These are phyloP conservation scores for Leptocoma aspasia DNA, from an alignment of 2,113 vertebrate genomes.

Conservation along the genomic window DNA sequence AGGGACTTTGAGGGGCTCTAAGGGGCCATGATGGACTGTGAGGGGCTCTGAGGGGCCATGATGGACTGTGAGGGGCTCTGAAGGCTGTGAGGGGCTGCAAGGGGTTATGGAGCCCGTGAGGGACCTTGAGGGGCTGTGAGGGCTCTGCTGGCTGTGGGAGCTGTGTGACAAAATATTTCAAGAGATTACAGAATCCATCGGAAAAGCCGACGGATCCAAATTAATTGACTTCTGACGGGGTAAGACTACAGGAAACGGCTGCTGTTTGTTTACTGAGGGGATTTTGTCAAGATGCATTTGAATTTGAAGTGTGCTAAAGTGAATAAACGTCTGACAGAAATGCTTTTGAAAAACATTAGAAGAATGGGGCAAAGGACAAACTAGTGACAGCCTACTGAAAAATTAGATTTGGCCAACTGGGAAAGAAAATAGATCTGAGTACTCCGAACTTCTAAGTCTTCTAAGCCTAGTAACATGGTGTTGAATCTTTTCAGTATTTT, in stretches of 20 bases:
- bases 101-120: accelerated
- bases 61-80: not conserved
- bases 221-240: accelerated
- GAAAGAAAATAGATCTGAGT: not conserved
- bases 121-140: not conserved
- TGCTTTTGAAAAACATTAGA: not conserved
- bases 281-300: not conserved
- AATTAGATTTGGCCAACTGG: not conserved
- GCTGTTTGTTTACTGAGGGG: not conserved
- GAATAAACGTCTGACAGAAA: not conserved
- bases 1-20: accelerated
- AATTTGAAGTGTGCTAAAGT: not conserved
- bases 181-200: not conserved
- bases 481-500: not conserved
- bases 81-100: accelerated
- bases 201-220: not conserved
- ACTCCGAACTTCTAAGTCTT: not conserved
- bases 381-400: not conserved
- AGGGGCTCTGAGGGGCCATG: not conserved
- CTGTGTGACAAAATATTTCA: not conserved
- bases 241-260: not conserved
- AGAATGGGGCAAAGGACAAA: not conserved
- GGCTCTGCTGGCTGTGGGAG: no score
- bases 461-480: not conserved
- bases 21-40: accelerated